Base-by-base conservation (phyloP, 2,113 vertebrate species). In the Caretta caretta region DNA sequence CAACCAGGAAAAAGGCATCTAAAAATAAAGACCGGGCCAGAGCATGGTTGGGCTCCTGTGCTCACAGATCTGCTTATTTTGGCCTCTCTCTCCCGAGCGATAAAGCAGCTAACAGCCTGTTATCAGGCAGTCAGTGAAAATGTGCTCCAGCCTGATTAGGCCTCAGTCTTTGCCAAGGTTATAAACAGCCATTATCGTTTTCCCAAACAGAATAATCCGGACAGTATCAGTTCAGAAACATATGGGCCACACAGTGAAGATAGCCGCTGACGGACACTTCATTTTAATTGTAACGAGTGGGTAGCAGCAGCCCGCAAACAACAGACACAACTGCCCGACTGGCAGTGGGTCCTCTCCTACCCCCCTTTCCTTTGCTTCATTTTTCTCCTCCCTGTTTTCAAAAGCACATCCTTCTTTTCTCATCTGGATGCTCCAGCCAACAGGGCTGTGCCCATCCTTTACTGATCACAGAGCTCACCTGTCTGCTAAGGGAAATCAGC, bases 101-200 rank as follows among this genome's bases (percentile, higher is more conserved):
- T 99, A 99, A 99, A 99, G 98, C 99, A 98, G 99, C 99, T 99
- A 99, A 99, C 99, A 99, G 99, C 98, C 99, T 98, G 98, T 99
- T 99, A 99, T 99, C 99, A 98, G 98, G 97, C 99, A 98, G 99
- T 98, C 97, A 97, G 99, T 99, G 99, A 99, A 99, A 99, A 99
- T 99, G 99, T 99, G 99, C 99, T 99, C 97, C 98, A 99, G 99
- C 98, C 99, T 99, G 99, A 99, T 99, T 99, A 99, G 99, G 98
- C 98, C 98, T 98, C 99, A 98, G 99, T 98, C 99, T 99, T 98
- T 99, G 99, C 99, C 99, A 99, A 99, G 99, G 99, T 99, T 99
- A 99, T 99, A 99, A 99, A 99, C 99, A 99, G 99, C 99, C 99
- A 98, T 99, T 99, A 99, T 99, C 99, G 98, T 98, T 98, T 98